Evolutionary conservation across 2,888 invertebrate genomes (phyloP).

Genomic region (Drosophila neonasuta): DNA sequence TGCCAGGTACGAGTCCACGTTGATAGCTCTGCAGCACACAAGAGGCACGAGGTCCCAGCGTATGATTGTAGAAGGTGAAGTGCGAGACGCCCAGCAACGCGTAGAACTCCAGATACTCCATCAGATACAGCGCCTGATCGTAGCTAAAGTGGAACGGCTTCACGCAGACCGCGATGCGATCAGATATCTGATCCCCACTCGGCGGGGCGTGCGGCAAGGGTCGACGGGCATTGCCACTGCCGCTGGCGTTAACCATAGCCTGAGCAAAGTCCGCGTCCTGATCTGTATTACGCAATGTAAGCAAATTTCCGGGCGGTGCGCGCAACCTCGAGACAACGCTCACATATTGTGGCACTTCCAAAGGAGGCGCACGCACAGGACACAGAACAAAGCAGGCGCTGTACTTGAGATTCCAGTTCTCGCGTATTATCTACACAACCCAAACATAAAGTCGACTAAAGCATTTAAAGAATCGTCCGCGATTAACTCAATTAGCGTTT

Average conservation of each 20-base stretch:
- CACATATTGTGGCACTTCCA: constrained; percentile 86
- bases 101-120: constrained; percentile 95
- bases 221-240: background rate
- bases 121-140: constrained; percentile 90
- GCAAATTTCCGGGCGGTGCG: constrained; percentile 86
- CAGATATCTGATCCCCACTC: constrained; percentile 79
- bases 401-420: constrained; percentile 96
- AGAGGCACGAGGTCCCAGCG: constrained; percentile 89
- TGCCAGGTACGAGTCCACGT: constrained; percentile 78
- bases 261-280: constrained; percentile 79
- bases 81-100: constrained; percentile 91
- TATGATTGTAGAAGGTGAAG: constrained; percentile 96
- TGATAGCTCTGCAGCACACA: constrained; percentile 88
- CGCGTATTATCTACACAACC: constrained; percentile 88
- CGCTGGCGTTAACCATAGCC: constrained; percentile 17
- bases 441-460: constrained; percentile 33
- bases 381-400: constrained; percentile 95
- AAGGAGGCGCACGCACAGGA: constrained; percentile 85
- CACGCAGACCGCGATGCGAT: constrained; percentile 90
- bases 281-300: constrained; percentile 85
- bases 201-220: constrained; percentile 55
- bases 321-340: constrained; percentile 86
- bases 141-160: constrained; percentile 96
- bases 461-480: background rate
- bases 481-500: background rate